Conservation (phyloP, 2,113 vertebrate genomes). For the Megaceryle torquata region DNA sequence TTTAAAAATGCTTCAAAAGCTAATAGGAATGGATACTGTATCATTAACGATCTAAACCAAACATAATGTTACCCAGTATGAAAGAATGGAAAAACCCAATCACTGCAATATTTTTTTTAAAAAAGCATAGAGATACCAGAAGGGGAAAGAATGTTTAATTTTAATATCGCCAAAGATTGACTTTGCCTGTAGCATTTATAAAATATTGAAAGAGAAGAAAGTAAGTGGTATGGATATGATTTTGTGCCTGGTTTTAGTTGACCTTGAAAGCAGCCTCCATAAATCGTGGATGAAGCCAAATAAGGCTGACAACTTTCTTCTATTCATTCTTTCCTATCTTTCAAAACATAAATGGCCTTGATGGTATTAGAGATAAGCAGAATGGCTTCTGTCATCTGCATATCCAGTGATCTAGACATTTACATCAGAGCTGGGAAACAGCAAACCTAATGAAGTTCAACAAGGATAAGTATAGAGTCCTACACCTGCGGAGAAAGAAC, state of each 20-base stretch:
- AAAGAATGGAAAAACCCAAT: not conserved
- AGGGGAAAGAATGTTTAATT: conserved; percentile 46
- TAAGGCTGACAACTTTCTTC: conserved; percentile 68
- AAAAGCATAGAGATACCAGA: not conserved
- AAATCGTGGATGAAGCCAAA: conserved; percentile 77
- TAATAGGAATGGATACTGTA: not conserved
- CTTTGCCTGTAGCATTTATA: conserved; percentile 68
- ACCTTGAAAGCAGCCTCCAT: conserved; percentile 69
- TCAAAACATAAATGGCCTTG: conserved; percentile 71
- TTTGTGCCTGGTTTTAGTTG: conserved; percentile 53
- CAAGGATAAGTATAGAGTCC: no score
- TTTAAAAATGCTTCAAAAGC: conserved; percentile 33
- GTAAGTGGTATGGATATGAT: conserved; percentile 56
- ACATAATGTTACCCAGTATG: not conserved
- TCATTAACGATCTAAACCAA: conserved; percentile 52
- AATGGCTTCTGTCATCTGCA: conserved; percentile 55
- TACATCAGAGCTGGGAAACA: not conserved
- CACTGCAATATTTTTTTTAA: not conserved
- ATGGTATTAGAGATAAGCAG: conserved; percentile 62
- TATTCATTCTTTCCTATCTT: conserved; percentile 69
- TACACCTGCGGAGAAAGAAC: no score
- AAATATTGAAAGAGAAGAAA: conserved; percentile 72
- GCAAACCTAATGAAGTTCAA: no score
- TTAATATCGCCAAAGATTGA: conserved; percentile 61
- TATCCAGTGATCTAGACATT: conserved; percentile 17